Evolutionary conservation across 2,797 vertebrate species (phyloP).

Genomic region (Urocyon cinereoargenteus): DNA sequence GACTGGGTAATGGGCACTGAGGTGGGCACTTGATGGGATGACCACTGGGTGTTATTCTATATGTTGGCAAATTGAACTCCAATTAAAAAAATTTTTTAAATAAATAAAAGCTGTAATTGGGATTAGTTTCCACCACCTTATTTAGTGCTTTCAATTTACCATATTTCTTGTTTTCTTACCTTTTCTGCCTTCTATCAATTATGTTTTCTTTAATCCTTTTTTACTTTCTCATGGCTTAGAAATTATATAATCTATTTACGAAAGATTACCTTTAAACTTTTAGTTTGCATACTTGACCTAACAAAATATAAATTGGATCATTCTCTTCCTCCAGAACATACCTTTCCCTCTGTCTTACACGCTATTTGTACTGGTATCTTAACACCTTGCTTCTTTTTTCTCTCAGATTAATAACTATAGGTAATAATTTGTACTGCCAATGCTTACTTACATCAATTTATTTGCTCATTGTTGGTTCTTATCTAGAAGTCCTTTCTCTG

Average conservation of each 20-base stretch:
- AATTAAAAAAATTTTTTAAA: too few relatives aligned
- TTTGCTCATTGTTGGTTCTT: background rate
- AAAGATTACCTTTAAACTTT: background rate
- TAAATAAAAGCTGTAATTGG: conserved; percentile 1
- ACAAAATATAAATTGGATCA: background rate
- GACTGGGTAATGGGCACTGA: too few relatives aligned
- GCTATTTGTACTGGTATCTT: background rate
- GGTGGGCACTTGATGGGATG: too few relatives aligned
- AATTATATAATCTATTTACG: background rate
- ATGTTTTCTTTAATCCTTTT: background rate
- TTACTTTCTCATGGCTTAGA: background rate
- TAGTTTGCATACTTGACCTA: background rate
- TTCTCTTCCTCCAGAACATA: background rate
- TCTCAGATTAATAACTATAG: background rate
- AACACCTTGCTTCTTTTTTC: background rate
- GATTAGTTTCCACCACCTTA: conserved; percentile 15
- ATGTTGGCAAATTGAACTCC: too few relatives aligned
- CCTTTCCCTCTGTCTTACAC: background rate
- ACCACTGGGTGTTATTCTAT: too few relatives aligned
- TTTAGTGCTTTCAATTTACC: conserved; percentile 22
- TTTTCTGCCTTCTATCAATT: background rate
- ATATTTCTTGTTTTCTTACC: background rate
- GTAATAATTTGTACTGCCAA: background rate
- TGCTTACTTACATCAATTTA: background rate
- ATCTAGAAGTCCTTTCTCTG: background rate